phyloP scores from a whole-genome alignment of 1,140 invertebrate species.

The Heliconius congener region DNA sequence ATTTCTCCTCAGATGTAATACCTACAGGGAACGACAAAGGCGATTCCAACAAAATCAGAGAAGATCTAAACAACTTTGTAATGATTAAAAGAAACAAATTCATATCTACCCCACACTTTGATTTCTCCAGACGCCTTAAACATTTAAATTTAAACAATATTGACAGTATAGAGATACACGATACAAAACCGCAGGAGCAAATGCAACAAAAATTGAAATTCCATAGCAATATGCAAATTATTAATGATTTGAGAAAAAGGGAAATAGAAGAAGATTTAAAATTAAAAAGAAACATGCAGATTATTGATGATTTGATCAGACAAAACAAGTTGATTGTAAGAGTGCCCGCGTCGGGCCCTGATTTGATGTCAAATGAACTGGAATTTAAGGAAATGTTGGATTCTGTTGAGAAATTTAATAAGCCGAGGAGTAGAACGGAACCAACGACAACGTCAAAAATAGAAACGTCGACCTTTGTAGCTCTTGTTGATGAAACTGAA shows the following conservation, averaged over 20 bases:
- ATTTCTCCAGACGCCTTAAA: not conserved
- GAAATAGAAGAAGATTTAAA: not conserved
- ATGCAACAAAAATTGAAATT: not conserved
- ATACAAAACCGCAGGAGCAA: not conserved
- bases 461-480: constrained; percentile 35
- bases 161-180: not conserved
- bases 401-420: constrained; percentile 3
- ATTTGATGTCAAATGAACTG: not conserved
- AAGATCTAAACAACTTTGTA: constrained; percentile 40
- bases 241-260: constrained; percentile 25
- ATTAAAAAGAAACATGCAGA: not conserved
- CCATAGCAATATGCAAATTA: not conserved
- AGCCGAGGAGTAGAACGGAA: constrained; percentile 3
- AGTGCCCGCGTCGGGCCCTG: not conserved
- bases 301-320: constrained; percentile 35
- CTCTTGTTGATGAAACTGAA: constrained; percentile 49
- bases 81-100: constrained; percentile 41
- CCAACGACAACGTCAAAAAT: not conserved
- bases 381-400: constrained; percentile 48
- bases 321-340: constrained; percentile 37
- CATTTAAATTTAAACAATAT: not conserved
- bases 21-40: constrained; percentile 12
- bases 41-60: constrained; percentile 30
- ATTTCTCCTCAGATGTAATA: not conserved
- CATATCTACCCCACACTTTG: constrained; percentile 36